Evolutionary conservation across 2,888 invertebrate species (phyloP).

Genomic region (Noctua pronuba): DNA sequence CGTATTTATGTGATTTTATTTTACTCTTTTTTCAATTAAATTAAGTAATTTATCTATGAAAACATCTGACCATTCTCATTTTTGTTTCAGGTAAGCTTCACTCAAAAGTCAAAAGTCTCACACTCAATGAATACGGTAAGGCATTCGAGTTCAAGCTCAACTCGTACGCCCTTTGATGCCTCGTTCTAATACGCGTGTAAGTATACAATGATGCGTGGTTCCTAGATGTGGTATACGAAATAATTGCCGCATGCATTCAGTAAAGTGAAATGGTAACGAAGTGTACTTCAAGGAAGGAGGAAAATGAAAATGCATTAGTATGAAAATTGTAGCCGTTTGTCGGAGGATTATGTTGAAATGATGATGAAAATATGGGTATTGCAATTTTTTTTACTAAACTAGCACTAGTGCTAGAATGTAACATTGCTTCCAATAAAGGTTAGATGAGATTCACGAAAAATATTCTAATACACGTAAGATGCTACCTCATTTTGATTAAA

Average conservation of each 20-base stretch:
- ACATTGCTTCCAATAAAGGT: neutral
- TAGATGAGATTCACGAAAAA: neutral
- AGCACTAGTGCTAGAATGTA: neutral
- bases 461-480: neutral
- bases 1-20: neutral
- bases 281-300: constrained; percentile 30
- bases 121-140: constrained; percentile 43
- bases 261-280: constrained; percentile 33
- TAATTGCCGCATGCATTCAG: constrained; percentile 47
- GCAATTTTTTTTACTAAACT: neutral
- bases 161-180: constrained; percentile 59
- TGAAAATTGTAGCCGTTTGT: neutral
- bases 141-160: constrained; percentile 49
- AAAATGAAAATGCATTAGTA: constrained; percentile 9
- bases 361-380: neutral
- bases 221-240: constrained; percentile 51
- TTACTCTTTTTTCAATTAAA: neutral
- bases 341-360: neutral
- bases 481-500: neutral
- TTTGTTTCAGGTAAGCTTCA: constrained; percentile 57
- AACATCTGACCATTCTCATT: constrained; percentile 31
- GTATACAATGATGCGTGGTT: constrained; percentile 50
- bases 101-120: constrained; percentile 17
- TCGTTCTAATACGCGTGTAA: constrained; percentile 59
- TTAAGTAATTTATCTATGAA: neutral